phyloP scores from a whole-genome alignment of 2,888 invertebrate genomes.

The Epistrophe eligans region DNA sequence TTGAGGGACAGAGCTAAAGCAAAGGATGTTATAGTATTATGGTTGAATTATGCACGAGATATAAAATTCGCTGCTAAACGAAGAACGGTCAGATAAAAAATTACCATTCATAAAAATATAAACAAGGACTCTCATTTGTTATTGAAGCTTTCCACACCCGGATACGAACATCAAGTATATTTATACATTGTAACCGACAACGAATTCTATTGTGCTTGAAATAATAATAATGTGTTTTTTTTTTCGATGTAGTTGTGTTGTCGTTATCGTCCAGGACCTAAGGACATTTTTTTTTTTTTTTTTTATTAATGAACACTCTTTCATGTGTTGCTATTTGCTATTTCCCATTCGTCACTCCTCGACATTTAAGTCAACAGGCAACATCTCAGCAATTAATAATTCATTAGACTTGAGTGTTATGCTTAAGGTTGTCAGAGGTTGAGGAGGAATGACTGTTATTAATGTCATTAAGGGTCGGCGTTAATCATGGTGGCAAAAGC shows the following conservation, averaged over 20 bases:
- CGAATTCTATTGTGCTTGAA: conserved; percentile 15
- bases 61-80: conserved; percentile 14
- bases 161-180: neutral
- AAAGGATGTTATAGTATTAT: conserved; percentile 4
- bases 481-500: conserved; percentile 16
- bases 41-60: conserved; percentile 27
- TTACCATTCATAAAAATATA: conserved; percentile 38
- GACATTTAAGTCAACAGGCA: conserved; percentile 33
- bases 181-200: neutral
- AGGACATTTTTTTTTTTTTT: conserved; percentile 24
- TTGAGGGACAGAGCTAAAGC: neutral
- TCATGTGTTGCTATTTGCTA: conserved; percentile 32
- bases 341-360: conserved; percentile 25
- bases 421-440: neutral
- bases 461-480: conserved; percentile 15
- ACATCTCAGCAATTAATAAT: conserved; percentile 30
- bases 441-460: conserved; percentile 2
- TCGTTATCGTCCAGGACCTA: neutral
- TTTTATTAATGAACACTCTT: conserved; percentile 17
- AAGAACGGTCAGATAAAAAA: conserved; percentile 34
- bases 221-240: neutral
- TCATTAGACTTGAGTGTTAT: conserved; percentile 34
- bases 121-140: conserved; percentile 33
- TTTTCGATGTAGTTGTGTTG: neutral
- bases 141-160: conserved; percentile 17